Conservation (phyloP, 2,113 vertebrate species). For the Rhinogobius similis region DNA sequence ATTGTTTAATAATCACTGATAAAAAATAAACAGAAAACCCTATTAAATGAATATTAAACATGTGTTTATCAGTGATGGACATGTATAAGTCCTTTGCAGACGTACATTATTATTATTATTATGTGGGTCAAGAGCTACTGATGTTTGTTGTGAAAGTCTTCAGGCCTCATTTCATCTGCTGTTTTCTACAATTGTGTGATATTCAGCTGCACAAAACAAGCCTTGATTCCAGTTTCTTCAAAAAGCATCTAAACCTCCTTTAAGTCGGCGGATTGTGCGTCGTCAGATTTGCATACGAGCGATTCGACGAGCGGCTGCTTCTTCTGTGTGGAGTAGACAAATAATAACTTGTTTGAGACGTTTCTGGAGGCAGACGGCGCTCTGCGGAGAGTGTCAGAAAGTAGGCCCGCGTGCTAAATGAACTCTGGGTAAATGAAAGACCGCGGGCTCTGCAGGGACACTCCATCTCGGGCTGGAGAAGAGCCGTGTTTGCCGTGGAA, state of each 20-base stretch:
- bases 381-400: slow-evolving; percentile 23
- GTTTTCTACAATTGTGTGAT: too few relatives aligned
- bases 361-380: slow-evolving; percentile 6
- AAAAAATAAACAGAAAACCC: too few relatives aligned
- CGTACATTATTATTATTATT: too few relatives aligned
- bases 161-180: too few relatives aligned
- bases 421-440: slow-evolving; percentile 49
- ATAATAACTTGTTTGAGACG: neutral
- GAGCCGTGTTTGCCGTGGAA: slow-evolving; percentile 15
- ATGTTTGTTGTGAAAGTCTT: too few relatives aligned
- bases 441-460: slow-evolving; percentile 29
- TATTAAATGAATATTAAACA: too few relatives aligned
- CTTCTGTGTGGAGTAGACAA: slow-evolving; percentile 17
- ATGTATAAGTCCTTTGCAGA: too few relatives aligned
- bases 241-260: neutral
- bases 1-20: too few relatives aligned
- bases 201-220: too few relatives aligned
- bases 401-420: slow-evolving; percentile 22
- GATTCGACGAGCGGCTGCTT: slow-evolving; percentile 18
- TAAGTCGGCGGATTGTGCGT: slow-evolving; percentile 22
- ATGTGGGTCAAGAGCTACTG: too few relatives aligned
- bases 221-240: neutral
- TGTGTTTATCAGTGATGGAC: too few relatives aligned
- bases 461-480: slow-evolving; percentile 39
- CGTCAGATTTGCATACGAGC: slow-evolving; percentile 42